Percentiles rank a stretch among this genome's conserved stretches.
phyloP scores from a whole-genome alignment of 2,113 vertebrate species.

The Clarias magur region DNA sequence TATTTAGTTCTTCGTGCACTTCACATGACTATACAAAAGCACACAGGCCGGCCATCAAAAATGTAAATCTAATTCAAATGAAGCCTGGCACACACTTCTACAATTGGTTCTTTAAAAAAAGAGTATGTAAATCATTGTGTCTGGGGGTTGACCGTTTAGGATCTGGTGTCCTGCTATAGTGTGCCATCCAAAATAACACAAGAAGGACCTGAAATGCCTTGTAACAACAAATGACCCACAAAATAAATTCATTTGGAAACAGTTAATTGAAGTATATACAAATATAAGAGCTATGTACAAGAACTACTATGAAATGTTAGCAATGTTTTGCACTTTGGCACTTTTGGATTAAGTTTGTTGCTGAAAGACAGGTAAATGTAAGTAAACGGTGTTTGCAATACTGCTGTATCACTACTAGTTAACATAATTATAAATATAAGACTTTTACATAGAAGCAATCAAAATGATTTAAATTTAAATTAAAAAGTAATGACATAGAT shows the following conservation, averaged over 20 bases:
- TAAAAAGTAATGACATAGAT: background rate
- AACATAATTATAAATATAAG: background rate
- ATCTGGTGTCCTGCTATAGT: background rate
- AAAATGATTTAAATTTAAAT: background rate
- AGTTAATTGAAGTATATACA: slow-evolving; percentile 35
- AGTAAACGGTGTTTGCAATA: background rate
- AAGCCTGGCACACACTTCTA: background rate
- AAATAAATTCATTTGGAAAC: background rate
- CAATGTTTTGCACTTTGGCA: background rate
- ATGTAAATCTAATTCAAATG: slow-evolving; percentile 22
- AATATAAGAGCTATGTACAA: slow-evolving; percentile 20
- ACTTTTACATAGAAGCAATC: background rate
- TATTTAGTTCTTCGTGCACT: background rate
- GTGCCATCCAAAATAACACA: background rate
- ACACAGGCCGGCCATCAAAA: background rate
- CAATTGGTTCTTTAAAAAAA: background rate
- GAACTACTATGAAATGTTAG: slow-evolving; percentile 26
- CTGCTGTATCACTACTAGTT: background rate
- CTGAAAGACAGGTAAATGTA: background rate
- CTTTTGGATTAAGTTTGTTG: slow-evolving; percentile 2
- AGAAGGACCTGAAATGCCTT: background rate
- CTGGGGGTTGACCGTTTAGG: background rate
- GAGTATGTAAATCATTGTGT: background rate
- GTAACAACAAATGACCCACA: background rate
- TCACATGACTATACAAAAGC: background rate